These are phyloP conservation scores for Tetramorium alpestre DNA, from an alignment of 1,140 invertebrate species.

Conservation along the genomic window DNA sequence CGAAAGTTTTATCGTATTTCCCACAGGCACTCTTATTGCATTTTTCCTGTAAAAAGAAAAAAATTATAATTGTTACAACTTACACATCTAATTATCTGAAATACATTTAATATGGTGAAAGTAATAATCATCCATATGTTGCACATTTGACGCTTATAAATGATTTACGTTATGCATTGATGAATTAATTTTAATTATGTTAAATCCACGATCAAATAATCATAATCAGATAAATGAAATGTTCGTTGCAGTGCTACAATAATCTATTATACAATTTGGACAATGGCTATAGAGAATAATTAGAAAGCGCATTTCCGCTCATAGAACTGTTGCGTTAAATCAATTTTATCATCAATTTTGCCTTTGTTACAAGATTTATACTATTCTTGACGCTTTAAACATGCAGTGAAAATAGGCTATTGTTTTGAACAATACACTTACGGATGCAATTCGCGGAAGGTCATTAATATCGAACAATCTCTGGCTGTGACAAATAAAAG, in stretches of 20 bases:
- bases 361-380: conserved; percentile 18
- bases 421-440: conserved; percentile 71
- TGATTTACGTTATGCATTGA: not conserved
- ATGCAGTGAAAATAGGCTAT: conserved; percentile 12
- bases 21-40: conserved; percentile 23
- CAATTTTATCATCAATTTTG: conserved; percentile 22
- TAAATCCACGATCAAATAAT: not conserved
- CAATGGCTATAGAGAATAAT: conserved; percentile 12
- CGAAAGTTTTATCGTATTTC: conserved; percentile 79
- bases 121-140: not conserved
- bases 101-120: not conserved
- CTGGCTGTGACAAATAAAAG: conserved; percentile 86
- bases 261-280: conserved; percentile 7
- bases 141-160: not conserved
- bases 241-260: not conserved
- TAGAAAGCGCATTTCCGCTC: not conserved
- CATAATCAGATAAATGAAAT: not conserved
- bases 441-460: conserved; percentile 83
- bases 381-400: not conserved
- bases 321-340: not conserved
- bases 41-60: conserved; percentile 73
- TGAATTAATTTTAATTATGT: not conserved
- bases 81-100: conserved; percentile 35
- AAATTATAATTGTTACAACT: conserved; percentile 19
- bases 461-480: conserved; percentile 87